phyloP scores from a whole-genome alignment of 35 echinoderm and acorn worm genomes.

The Diadema setosum region DNA sequence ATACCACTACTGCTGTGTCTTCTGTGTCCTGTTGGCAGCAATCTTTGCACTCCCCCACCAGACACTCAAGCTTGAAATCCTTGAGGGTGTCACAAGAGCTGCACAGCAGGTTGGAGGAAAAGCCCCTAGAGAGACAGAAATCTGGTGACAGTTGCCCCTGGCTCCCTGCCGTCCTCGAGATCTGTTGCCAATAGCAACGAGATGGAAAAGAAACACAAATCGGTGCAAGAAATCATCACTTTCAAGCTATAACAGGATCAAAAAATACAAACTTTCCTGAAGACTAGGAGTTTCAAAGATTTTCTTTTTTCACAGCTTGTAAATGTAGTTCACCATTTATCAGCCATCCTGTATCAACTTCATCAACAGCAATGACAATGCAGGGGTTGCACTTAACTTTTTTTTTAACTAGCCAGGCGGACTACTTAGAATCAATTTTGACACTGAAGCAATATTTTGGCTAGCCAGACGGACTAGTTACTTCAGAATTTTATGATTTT shows the following conservation, averaged over 20 bases:
- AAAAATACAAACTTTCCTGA: background rate
- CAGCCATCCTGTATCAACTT: background rate
- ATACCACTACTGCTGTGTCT: too few relatives aligned
- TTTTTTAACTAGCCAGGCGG: too few relatives aligned
- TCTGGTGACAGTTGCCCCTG: constrained; percentile 44
- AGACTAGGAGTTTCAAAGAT: background rate
- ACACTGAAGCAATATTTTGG: too few relatives aligned
- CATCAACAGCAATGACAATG: background rate
- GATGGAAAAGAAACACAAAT: background rate
- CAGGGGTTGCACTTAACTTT: too few relatives aligned
- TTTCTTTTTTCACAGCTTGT: background rate
- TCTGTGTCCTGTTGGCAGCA: constrained; percentile 88
- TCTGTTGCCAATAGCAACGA: constrained; percentile 9
- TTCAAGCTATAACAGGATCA: background rate
- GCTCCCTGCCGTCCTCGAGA: constrained; percentile 32
- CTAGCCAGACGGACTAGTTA: too few relatives aligned
- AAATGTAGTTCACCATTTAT: background rate
- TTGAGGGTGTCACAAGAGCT: constrained; percentile 65
- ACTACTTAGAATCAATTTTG: too few relatives aligned
- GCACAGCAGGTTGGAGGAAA: constrained; percentile 89
- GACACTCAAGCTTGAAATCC: constrained; percentile 33
- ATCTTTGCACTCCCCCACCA: constrained; percentile 45
- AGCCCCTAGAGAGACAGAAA: constrained; percentile 50
- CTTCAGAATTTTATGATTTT: too few relatives aligned
- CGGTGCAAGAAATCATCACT: background rate